Percentiles rank a stretch among this genome's conserved stretches.
phyloP scores from a whole-genome alignment of 2,888 invertebrate species.

The Melinaea menophilus region DNA sequence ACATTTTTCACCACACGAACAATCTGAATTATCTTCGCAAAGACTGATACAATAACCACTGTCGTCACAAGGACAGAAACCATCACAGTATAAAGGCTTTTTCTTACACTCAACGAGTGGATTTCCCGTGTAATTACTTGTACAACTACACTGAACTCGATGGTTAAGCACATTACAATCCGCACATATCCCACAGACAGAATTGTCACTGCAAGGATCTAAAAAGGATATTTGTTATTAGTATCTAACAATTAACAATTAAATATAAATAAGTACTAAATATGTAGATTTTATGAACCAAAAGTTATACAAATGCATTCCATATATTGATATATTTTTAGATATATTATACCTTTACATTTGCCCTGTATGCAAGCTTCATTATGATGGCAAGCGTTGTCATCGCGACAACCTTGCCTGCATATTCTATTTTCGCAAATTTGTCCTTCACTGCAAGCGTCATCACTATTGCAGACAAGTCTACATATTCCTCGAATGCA shows the following conservation, averaged over 20 bases:
- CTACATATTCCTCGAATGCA: constrained; percentile 91
- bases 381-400: constrained; percentile 84
- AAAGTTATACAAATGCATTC: not conserved
- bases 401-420: constrained; percentile 91
- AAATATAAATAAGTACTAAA: not conserved
- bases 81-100: constrained; percentile 84
- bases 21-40: constrained; percentile 82
- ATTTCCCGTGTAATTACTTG: constrained; percentile 88
- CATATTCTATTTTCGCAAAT: constrained; percentile 93
- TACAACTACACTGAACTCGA: constrained; percentile 91
- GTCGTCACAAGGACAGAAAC: constrained; percentile 88
- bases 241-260: not conserved
- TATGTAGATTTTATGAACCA: not conserved
- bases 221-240: constrained; percentile 31
- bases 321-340: not conserved
- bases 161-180: constrained; percentile 90
- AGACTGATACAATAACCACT: constrained; percentile 86
- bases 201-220: constrained; percentile 87
- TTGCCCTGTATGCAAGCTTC: constrained; percentile 90
- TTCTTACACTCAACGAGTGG: constrained; percentile 87
- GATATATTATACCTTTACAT: constrained; percentile 80
- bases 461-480: constrained; percentile 91
- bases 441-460: constrained; percentile 86
- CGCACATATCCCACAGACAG: constrained; percentile 90
- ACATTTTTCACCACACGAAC: constrained; percentile 90